phyloP scores from a whole-genome alignment of 2,797 vertebrate genomes.

The Manis pentadactyla region DNA sequence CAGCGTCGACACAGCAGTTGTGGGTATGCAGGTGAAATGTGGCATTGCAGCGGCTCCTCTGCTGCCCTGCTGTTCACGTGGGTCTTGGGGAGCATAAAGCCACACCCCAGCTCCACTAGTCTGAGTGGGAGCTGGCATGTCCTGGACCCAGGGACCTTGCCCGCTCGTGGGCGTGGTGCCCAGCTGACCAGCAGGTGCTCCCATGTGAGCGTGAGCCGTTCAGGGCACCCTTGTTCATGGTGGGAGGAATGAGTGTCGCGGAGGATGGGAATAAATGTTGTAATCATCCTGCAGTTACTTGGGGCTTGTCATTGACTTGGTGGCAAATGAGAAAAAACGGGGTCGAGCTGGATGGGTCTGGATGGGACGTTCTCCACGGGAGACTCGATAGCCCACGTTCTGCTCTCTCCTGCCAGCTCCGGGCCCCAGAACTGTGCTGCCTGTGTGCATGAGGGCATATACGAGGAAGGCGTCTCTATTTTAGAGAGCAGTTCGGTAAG shows the following conservation, averaged over 20 bases:
- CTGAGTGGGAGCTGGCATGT: too few relatives aligned
- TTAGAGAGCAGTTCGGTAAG: conserved; percentile 94
- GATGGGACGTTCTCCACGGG: not conserved
- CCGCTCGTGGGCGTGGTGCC: too few relatives aligned
- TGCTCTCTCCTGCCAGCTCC: conserved; percentile 84
- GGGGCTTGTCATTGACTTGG: accelerated
- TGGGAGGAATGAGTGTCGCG: accelerated
- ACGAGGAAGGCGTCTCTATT: conserved; percentile 94
- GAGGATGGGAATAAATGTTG: not conserved
- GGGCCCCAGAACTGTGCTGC: conserved; percentile 96
- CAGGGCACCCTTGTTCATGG: not conserved
- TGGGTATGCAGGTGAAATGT: too few relatives aligned
- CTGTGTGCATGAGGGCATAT: conserved; percentile 96
- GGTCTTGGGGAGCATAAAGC: too few relatives aligned
- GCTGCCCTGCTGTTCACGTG: too few relatives aligned
- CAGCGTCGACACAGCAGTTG: too few relatives aligned
- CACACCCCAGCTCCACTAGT: too few relatives aligned
- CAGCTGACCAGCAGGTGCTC: too few relatives aligned
- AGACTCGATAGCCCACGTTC: not conserved
- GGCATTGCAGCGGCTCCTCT: too few relatives aligned
- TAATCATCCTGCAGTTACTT: accelerated
- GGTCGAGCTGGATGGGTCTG: too few relatives aligned
- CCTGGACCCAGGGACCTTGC: too few relatives aligned
- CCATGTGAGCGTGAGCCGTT: not conserved
- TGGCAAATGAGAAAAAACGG: too few relatives aligned